Evolutionary conservation across 2,797 vertebrate genomes (phyloP), one percentile per base, ranked within the genome.

Genomic region (Galaxias olidus): DNA sequence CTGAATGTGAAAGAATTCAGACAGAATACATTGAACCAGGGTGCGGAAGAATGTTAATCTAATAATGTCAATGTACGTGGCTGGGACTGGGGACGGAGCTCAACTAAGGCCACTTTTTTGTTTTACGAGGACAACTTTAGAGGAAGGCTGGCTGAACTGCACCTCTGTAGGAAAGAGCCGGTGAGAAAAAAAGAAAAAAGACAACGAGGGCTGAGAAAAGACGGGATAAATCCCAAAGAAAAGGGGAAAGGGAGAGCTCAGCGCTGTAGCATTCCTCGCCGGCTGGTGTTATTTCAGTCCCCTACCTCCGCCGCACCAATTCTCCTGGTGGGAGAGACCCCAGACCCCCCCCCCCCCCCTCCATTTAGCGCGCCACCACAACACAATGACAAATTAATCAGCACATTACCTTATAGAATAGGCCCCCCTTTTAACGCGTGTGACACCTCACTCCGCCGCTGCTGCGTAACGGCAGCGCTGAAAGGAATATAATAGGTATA

Each of bases 41-140:
- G 46, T 50, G 83, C 76, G 75, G 41, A 84, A 81, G 88, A 91
- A 91, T 90, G 88, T 89, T 88, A 90, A 91, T 89, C 87, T 86
- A 90, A 88, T 90, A 84, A 90, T 18, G 65, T 41, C 57, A 60
- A 78, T 68, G 43, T 60, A 49, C 17, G 19, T 61, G 57, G 42
- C 51, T 18, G 12, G 42, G 20, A 52, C 47, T 17, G 8, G 19
- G 45, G 50, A 42, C 50, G 74, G 72, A 71, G 83, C 74, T 73
- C 66, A 69, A 74, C 65, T 65, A 30, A 62, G 17, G 51, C 20
- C 11, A 9, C 56, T 14, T 17, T 61, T 44, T 43, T 63, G 41
- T 30, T 11, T 47, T 50, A 52, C 10, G 68, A 58, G 61, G 68
- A 76, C 68, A 77, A 76, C 65, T 80, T 69, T 72, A 64, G 77